Evolutionary conservation across 35 echinoderm and acorn worm species (phyloP).

Genomic region (Hemicentrotus pulcherrimus): DNA sequence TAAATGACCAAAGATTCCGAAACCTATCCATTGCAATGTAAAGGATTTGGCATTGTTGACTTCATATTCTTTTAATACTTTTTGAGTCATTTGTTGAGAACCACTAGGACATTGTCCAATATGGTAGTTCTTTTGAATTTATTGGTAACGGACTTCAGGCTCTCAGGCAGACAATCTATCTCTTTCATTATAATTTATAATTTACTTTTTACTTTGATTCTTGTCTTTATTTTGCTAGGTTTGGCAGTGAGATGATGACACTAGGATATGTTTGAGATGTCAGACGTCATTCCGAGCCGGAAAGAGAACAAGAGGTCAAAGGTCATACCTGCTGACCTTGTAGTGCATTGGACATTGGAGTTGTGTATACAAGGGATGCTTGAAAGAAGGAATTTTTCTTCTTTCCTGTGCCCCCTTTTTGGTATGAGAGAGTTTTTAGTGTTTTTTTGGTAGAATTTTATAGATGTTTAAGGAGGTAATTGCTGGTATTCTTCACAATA

Average conservation of each 20-base stretch:
- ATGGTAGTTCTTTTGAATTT: too few relatives aligned
- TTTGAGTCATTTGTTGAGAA: too few relatives aligned
- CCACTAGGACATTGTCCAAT: too few relatives aligned
- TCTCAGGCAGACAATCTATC: too few relatives aligned
- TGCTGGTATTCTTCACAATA: too few relatives aligned
- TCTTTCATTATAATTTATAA: too few relatives aligned
- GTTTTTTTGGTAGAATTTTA: background rate
- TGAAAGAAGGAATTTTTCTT: background rate
- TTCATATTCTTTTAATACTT: too few relatives aligned
- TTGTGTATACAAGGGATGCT: background rate
- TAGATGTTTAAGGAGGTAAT: background rate
- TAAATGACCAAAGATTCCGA: too few relatives aligned
- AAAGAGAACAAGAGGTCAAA: background rate
- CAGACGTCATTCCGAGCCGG: background rate
- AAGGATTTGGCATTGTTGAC: too few relatives aligned
- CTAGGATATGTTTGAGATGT: conserved; percentile 4
- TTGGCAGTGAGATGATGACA: conserved; percentile 50
- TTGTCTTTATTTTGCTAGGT: background rate
- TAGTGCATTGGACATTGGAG: background rate
- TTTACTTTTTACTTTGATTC: background rate
- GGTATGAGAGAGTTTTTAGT: background rate
- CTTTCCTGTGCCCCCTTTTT: background rate
- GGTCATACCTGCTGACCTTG: background rate
- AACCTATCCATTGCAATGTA: too few relatives aligned
- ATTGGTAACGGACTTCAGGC: too few relatives aligned